phyloP scores from a whole-genome alignment of 2,888 invertebrate genomes.

The Micoletzkya japonica region DNA sequence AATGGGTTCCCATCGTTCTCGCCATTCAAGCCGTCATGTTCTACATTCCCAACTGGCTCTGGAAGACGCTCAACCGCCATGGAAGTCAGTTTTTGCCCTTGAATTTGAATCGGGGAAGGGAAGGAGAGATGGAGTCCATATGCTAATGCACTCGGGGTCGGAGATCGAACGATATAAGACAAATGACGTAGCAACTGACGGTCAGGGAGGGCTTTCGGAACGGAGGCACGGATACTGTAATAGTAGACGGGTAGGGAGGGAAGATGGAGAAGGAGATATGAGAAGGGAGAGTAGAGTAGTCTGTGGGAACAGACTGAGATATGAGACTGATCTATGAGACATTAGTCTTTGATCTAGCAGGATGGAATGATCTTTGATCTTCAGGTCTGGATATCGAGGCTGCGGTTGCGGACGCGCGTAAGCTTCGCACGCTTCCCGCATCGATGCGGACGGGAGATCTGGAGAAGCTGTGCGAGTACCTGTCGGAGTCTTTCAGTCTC shows the following conservation, averaged over 20 bases:
- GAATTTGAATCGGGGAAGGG: not conserved
- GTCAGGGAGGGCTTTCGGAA: not conserved
- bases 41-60: constrained; percentile 60
- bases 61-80: constrained; percentile 60
- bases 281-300: too few relatives aligned
- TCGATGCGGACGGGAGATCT: constrained; percentile 45
- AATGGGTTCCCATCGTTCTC: constrained; percentile 61
- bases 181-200: not conserved
- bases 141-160: too few relatives aligned
- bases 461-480: constrained; percentile 49
- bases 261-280: too few relatives aligned
- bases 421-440: constrained; percentile 39
- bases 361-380: not conserved
- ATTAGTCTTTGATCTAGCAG: too few relatives aligned
- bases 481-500: constrained; percentile 55
- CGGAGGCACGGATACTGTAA: not conserved
- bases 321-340: too few relatives aligned
- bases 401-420: constrained; percentile 53
- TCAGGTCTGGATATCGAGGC: constrained; percentile 52
- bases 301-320: too few relatives aligned
- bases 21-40: constrained; percentile 63
- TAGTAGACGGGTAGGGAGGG: too few relatives aligned
- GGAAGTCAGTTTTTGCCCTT: constrained; percentile 39
- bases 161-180: not conserved
- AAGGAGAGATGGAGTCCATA: too few relatives aligned